Evolutionary conservation across 2,113 vertebrate species (phyloP).

Genomic region (Nestor notabilis): DNA sequence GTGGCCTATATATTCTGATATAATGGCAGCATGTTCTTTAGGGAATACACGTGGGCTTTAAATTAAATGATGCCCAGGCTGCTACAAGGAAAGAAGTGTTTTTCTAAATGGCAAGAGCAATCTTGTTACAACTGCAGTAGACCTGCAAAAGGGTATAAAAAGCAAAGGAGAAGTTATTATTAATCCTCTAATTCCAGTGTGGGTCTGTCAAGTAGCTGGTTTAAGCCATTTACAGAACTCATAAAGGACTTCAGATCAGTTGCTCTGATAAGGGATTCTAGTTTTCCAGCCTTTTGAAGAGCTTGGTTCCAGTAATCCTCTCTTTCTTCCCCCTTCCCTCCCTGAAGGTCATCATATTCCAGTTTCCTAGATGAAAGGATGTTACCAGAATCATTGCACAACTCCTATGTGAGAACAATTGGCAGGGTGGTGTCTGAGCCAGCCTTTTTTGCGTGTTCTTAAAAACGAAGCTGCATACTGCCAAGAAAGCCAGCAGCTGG

Average conservation of each 20-base stretch:
- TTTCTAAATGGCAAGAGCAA: background rate
- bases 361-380: constrained; percentile 45
- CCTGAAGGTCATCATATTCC: constrained; percentile 50
- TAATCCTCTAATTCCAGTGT: constrained; percentile 14
- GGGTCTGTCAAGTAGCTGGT: constrained; percentile 52
- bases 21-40: background rate
- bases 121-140: background rate
- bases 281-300: constrained; percentile 34
- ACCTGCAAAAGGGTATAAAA: background rate
- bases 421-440: background rate
- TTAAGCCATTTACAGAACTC: background rate
- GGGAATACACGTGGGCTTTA: background rate
- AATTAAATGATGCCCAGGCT: background rate
- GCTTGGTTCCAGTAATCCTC: constrained; percentile 42
- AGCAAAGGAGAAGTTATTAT: background rate
- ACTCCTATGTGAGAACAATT: background rate
- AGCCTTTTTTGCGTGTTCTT: background rate
- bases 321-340: background rate
- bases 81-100: background rate
- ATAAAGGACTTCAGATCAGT: background rate
- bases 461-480: background rate
- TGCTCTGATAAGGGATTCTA: constrained; percentile 21
- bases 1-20: background rate
- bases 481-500: background rate
- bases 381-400: constrained; percentile 59